Evolutionary conservation across 2,888 invertebrate species (phyloP), one percentile per base, ranked within the genome.

Genomic region (Melanophora roralis): DNA sequence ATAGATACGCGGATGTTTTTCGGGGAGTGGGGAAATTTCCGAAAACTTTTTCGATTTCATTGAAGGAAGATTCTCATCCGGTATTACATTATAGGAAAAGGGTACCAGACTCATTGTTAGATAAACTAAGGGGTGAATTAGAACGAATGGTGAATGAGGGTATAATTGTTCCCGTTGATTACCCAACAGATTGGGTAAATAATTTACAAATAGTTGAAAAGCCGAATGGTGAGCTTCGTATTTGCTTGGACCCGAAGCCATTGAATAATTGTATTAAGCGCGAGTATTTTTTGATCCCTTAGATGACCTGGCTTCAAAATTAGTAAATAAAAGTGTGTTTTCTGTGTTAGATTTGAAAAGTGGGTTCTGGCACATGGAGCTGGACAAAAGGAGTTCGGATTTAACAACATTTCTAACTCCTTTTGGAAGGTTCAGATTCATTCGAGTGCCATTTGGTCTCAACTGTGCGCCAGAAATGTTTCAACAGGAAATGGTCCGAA

Each of bases 401-500:
- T 21, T 83, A n/a, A 78, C 77, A n/a, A 67, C 71, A 27, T 78
- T 82, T 60, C 55, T 60, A 47, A 81, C 75, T 8, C 79, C 77
- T n/a, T 82, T 71, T 73, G 82, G 81, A 14, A 73, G 76, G 43
- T 85, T 83, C 81, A 81, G 84, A 71, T 88, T 85, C 81, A 67
- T 75, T 23, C 82, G 87, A 12, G 11, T 65, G 27, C 64, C 73
- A 16, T 64, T 38, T 65, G 73, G 64, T 1, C 64, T 73, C 14
- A 64, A 73, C 32, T 32, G 64, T 23, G 73, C 86, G 0, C 84
- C 86, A 1, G 87, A 87, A 83, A 83, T 86, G 5, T 87, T 87
- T 75, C 86, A 87, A 77, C 83, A 81, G 45, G 82, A 83, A 62
- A 85, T 84, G 76, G 82, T 82, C 47, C 78, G 73, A 14, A 83